These are phyloP conservation scores for Noturus placidus DNA, from an alignment of 2,113 vertebrate genomes.

Conservation along the genomic window DNA sequence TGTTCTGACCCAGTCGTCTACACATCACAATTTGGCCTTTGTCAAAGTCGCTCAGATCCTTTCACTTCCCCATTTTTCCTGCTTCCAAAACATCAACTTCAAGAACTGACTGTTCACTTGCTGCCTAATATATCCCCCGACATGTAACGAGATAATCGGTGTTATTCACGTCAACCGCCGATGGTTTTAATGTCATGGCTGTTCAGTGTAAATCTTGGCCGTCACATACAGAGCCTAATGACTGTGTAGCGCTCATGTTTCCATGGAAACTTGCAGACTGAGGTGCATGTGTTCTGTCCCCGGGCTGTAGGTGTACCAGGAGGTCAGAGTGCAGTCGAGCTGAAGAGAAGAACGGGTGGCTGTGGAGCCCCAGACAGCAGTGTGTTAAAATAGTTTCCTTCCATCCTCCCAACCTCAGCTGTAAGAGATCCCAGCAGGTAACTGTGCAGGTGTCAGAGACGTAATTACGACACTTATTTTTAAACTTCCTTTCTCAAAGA, in stretches of 20 bases:
- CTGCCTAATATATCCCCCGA: no score
- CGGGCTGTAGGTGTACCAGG: conserved; percentile 79
- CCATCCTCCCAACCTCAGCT: conserved; percentile 85
- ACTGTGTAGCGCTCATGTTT: neutral
- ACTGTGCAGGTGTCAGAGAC: conserved; percentile 27
- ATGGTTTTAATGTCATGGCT: no score
- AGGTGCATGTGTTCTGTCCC: neutral
- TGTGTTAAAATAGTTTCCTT: conserved; percentile 82
- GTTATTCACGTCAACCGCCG: no score
- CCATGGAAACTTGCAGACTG: neutral
- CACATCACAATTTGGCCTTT: no score
- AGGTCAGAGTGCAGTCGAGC: conserved; percentile 81
- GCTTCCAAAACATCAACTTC: no score
- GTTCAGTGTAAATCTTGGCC: neutral
- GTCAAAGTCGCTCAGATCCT: no score
- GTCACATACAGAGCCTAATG: neutral
- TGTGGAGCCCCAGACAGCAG: conserved; percentile 83
- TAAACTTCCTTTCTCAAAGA: conserved; percentile 46
- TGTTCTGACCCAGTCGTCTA: no score
- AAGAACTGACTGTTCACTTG: no score
- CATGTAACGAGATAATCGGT: no score
- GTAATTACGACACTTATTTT: conserved; percentile 52
- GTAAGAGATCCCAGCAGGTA: conserved; percentile 73
- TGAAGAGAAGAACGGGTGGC: conserved; percentile 82
- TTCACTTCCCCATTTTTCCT: no score